Evolutionary conservation across 2,797 vertebrate genomes (phyloP).

Genomic region (Mus caroli): DNA sequence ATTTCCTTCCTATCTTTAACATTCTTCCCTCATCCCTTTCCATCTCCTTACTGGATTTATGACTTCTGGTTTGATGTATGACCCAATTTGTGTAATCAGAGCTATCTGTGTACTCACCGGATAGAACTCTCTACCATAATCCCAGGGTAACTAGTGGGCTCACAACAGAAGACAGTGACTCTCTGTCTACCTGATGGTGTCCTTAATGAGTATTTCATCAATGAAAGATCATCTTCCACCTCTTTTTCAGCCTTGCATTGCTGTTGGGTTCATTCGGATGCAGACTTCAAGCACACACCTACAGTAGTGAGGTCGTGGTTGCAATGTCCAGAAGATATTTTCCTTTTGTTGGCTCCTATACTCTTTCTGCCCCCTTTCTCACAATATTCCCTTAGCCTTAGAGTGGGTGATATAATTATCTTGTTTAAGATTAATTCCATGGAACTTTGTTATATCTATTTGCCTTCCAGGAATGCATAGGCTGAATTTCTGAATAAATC

Average conservation of each 20-base stretch:
- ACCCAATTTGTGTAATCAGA: not conserved
- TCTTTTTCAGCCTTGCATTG: not conserved
- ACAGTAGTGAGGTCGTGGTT: not conserved
- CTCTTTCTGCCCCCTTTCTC: not conserved
- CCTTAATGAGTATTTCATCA: not conserved
- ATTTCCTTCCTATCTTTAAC: not conserved
- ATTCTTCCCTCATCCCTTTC: not conserved
- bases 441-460: constrained; percentile 46
- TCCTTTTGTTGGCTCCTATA: not conserved
- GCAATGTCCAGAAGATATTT: not conserved
- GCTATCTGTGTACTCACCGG: no score
- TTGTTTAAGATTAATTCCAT: not conserved
- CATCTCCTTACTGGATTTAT: not conserved
- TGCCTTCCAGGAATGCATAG: constrained; percentile 43
- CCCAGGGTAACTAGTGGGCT: not conserved
- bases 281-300: not conserved
- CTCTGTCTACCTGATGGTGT: not conserved
- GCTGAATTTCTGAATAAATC: constrained; percentile 40
- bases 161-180: not conserved
- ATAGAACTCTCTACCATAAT: not conserved
- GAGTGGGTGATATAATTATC: not conserved
- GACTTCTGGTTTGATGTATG: not conserved
- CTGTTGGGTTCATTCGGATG: not conserved
- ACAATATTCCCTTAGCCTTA: not conserved
- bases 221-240: no score